Percentiles rank a stretch among this genome's conserved stretches.
These are phyloP conservation scores for Chirona hameri DNA, from an alignment of 2,888 invertebrate species.

Conservation along the genomic window DNA sequence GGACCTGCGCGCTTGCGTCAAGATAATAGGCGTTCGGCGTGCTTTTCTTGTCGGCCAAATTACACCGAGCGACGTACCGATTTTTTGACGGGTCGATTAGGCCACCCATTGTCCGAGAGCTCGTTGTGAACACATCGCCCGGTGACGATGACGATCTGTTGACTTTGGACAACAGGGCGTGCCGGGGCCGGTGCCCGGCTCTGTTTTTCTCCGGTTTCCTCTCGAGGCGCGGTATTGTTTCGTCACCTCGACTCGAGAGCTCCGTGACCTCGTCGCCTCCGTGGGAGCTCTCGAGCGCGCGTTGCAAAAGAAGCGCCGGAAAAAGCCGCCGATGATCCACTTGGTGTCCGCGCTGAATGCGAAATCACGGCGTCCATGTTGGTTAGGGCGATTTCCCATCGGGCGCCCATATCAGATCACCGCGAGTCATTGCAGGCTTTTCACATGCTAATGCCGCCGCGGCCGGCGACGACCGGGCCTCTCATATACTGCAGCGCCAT, in stretches of 20 bases:
- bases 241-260: not conserved
- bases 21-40: not conserved
- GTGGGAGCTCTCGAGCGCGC: not conserved
- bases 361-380: not conserved
- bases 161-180: not conserved
- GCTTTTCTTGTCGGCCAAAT: slow-evolving; percentile 24
- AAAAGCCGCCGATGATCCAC: not conserved
- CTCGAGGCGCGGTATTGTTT: not conserved
- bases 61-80: not conserved
- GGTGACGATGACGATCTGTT: not conserved
- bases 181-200: not conserved
- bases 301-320: not conserved
- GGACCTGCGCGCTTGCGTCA: not conserved
- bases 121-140: not conserved
- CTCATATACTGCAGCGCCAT: not conserved
- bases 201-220: slow-evolving; percentile 24
- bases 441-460: not conserved
- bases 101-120: not conserved
- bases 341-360: not conserved
- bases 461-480: not conserved
- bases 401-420: not conserved
- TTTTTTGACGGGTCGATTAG: not conserved
- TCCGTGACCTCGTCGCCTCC: not conserved
- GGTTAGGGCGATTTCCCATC: not conserved
- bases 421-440: not conserved